phyloP scores from a whole-genome alignment of 2,888 invertebrate genomes.

The Scrobipalpa atriplicella region DNA sequence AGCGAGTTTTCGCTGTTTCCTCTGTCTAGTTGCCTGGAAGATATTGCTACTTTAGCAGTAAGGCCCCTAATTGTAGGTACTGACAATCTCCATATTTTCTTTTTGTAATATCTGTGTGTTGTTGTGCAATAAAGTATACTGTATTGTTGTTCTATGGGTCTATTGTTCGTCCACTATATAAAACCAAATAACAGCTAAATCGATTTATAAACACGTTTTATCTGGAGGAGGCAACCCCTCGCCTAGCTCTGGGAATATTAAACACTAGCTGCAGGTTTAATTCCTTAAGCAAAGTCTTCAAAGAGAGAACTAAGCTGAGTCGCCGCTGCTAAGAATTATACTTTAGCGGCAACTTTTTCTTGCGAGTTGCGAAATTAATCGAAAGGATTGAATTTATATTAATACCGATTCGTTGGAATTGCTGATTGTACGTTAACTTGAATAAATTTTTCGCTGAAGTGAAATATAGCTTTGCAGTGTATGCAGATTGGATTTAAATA shows the following conservation, averaged over 20 bases:
- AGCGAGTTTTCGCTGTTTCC: not conserved
- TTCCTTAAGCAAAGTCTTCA: slow-evolving; percentile 20
- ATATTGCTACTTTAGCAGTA: too few species aligned
- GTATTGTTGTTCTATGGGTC: too few species aligned
- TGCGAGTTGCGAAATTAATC: slow-evolving; percentile 10
- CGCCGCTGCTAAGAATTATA: slow-evolving; percentile 12
- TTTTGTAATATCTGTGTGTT: too few species aligned
- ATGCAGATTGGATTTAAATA: not conserved
- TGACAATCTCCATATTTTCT: too few species aligned
- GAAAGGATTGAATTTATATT: slow-evolving; percentile 6
- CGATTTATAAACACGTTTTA: not conserved
- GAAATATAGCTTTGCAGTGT: not conserved
- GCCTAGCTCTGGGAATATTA: slow-evolving; percentile 8
- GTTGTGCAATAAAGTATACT: too few species aligned
- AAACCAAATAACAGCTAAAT: not conserved
- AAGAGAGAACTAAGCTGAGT: slow-evolving; percentile 13
- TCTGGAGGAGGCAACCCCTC: not conserved
- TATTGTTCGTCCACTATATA: too few species aligned
- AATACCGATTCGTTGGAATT: slow-evolving; percentile 3
- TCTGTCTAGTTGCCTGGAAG: too few species aligned
- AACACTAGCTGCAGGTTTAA: slow-evolving; percentile 16
- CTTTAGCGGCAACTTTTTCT: slow-evolving; percentile 10
- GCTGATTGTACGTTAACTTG: slow-evolving; percentile 9
- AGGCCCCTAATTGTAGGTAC: too few species aligned
- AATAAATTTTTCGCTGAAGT: not conserved